Evolutionary conservation across 92 coral and sea anemone species (phyloP), one percentile per base, ranked within the genome.

Genomic region (Virgularia gustaviana): DNA sequence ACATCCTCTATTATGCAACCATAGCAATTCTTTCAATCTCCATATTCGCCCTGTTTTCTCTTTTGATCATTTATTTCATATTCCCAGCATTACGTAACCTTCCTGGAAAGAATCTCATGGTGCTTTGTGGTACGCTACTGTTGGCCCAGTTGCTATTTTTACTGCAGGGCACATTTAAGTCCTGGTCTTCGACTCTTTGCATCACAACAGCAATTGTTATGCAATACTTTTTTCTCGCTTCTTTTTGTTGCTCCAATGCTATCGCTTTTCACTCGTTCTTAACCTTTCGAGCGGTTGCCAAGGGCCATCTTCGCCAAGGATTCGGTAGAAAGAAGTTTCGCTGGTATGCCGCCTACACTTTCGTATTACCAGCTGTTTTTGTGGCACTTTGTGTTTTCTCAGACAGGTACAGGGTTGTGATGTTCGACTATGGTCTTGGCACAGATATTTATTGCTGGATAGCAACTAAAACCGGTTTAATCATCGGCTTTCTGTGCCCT

Each of bases 81-180:
- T 35, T 35, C n/a, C 43, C 24, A 1, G 16, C 70, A 3, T 63
- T 63, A 25, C 6, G 70, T n/a, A 63, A 63, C 39, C 52, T 63
- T 1, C 70, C 70, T 1, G 70, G 70, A 1, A 63, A 63, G 39
- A 63, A 63, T 35, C 20, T 63, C 18, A 63, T 63, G 70, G 49
- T 63, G 36, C 30, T 63, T 8, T 63, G 49, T 39, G 49, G 70
- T 6, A 37, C 49, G 1, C 13, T 63, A 33, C 49, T 52, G 2
- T 3, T 37, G 12, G 70, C 43, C 24, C 70, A 63, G 15, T 18
- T 43, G 32, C 49, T 63, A 2, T 63, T 49, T 49, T 25, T 63
- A 19, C 0, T 63, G 20, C 49, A 35, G 29, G 25, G 15, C 1
- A 37, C 7, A 18, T 9, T 63, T 36, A 15, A 10, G 13, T 5